Conservation (phyloP, 2,888 invertebrate genomes). For the Ctenicera cuprea region DNA sequence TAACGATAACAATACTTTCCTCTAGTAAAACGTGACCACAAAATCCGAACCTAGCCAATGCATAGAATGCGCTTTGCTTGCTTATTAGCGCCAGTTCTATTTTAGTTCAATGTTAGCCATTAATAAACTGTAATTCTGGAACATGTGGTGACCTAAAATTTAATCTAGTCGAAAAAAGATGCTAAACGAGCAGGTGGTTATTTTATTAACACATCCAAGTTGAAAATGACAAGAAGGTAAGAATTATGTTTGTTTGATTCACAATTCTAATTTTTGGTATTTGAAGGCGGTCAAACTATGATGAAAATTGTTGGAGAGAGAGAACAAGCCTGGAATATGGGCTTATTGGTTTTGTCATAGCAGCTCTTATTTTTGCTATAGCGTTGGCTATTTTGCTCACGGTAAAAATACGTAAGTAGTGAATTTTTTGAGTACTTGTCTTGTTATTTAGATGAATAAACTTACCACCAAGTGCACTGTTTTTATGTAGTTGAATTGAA, state of each 20-base stretch:
- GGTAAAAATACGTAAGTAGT: not conserved
- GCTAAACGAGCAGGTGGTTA: not conserved
- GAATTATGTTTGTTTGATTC: not conserved
- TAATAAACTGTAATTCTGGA: slow-evolving; percentile 3
- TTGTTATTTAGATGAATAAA: too few relatives aligned
- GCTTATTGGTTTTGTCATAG: slow-evolving; percentile 8
- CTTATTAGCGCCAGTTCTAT: slow-evolving; percentile 1
- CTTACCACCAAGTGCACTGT: too few relatives aligned
- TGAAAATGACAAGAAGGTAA: slow-evolving; percentile 19
- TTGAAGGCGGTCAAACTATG: slow-evolving; percentile 22
- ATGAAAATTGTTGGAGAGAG: not conserved
- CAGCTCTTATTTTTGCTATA: not conserved
- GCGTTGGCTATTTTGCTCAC: slow-evolving; percentile 1
- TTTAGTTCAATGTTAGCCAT: slow-evolving; percentile 6
- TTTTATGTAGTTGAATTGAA: too few relatives aligned
- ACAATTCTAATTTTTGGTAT: not conserved
- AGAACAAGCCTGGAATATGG: slow-evolving; percentile 5
- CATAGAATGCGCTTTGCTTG: not conserved
- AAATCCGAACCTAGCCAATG: too few relatives aligned
- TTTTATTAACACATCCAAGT: not conserved
- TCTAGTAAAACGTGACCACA: too few relatives aligned
- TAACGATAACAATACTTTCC: too few relatives aligned
- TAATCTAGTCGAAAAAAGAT: not conserved
- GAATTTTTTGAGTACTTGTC: not conserved
- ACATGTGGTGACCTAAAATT: slow-evolving; percentile 3